A percentile compares a stretch with the other conserved stretches of the same genome.
These are phyloP conservation scores for Clusia tigrina DNA, from an alignment of 2,888 invertebrate genomes.

Conservation along the genomic window DNA sequence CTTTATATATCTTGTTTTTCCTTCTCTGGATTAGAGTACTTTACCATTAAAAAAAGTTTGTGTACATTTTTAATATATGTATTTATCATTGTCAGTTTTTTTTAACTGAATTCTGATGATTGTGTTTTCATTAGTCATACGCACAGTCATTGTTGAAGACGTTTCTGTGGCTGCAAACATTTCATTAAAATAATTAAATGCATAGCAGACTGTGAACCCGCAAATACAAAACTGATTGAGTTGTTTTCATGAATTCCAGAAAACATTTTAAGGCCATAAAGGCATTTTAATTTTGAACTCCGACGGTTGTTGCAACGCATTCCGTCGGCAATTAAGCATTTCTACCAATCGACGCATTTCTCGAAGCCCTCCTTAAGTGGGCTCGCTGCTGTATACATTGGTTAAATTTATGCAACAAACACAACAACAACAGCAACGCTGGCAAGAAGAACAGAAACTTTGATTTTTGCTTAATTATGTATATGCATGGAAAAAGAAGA, in stretches of 20 bases:
- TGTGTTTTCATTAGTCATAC: too few relatives aligned
- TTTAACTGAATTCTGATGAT: too few relatives aligned
- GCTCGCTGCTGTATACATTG: conserved; percentile 35
- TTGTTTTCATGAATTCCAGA: conserved; percentile 21
- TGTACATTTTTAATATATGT: too few relatives aligned
- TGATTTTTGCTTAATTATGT: conserved; percentile 30
- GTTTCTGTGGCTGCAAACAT: too few relatives aligned
- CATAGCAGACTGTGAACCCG: conserved; percentile 25
- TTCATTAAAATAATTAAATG: conserved; percentile 32
- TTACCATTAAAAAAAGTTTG: too few relatives aligned
- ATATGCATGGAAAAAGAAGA: too few relatives aligned
- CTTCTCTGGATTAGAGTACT: too few relatives aligned
- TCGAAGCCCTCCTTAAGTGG: conserved; percentile 15
- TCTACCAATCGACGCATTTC: not conserved
- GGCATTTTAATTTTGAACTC: not conserved
- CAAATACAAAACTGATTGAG: conserved; percentile 26
- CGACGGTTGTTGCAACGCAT: conserved; percentile 12
- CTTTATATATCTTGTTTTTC: too few relatives aligned
- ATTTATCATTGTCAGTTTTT: too few relatives aligned
- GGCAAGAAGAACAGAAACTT: too few relatives aligned
- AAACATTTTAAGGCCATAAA: conserved; percentile 10
- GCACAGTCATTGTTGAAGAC: conserved; percentile 24
- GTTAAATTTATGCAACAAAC: conserved; percentile 36
- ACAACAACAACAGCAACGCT: too few relatives aligned
- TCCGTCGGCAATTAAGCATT: conserved; percentile 28